Base-by-base conservation (phyloP, 2,113 vertebrate genomes). In the Potamarius usumacintae region DNA sequence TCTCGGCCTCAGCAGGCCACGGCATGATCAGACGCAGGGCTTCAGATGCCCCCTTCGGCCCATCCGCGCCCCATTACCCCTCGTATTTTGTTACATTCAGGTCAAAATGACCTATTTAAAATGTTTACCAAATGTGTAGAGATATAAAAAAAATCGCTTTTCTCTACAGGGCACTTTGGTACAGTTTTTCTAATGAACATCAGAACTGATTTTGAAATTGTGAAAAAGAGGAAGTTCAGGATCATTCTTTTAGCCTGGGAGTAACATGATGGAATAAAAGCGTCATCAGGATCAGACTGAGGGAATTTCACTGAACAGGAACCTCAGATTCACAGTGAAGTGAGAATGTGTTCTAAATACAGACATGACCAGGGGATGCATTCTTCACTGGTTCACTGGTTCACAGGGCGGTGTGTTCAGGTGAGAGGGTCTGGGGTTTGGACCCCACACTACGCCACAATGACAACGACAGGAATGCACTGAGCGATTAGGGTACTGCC, bases 1-100 rank as follows among this genome's bases (percentile, higher is more conserved):
- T 30, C 67, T 22, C 7, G 48, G 9, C 60, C 63, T 63, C 76
- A 78, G 76, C 76, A 78, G 25, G 76, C 74, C 74, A 30, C 12
- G 4, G 42, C 50, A 25, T 7, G 80, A 52, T 86, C 48, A 86
- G 27, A 80, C 0, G 12, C 77, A 15, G 27, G 62, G 76, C 48
- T 79, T 80, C 27, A 81, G 82, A 57, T 74, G 63, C 48, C 76
- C 62, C 85, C 76, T 52, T 55, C 55, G 22, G 62, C 84, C 78
- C 71, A 5, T 17, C 74, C 60, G 71, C 42, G 76, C 55, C 30
- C 79, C 57, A 81, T 81, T 81, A 81, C 55, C 5, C 57, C 17
- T 34, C 18, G 5, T 81, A 1, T 12, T 58, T 27, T 22, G 57
- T 30, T 60, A 30, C 9, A 15, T 34, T 53, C 17, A 0, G 82